phyloP scores from a whole-genome alignment of 2,888 invertebrate genomes.

The Peribatodes rhomboidaria region DNA sequence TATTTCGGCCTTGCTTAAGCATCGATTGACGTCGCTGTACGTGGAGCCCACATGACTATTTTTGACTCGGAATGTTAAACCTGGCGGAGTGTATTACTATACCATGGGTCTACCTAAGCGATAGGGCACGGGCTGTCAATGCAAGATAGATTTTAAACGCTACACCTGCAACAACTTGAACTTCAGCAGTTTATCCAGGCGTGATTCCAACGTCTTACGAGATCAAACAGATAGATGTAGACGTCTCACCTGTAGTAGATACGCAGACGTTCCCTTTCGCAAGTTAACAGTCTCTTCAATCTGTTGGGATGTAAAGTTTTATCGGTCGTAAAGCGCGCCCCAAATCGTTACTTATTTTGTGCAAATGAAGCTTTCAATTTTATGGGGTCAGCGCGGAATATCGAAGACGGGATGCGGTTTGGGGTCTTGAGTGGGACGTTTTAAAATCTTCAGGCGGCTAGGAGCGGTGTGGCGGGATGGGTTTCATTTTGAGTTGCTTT shows the following conservation, averaged over 20 bases:
- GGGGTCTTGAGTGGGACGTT: not conserved
- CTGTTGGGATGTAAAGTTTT: conserved; percentile 54
- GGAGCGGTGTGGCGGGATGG: no score
- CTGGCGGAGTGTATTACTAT: no score
- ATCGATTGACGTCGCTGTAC: no score
- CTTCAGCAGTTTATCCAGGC: no score
- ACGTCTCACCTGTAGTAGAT: conserved; percentile 20
- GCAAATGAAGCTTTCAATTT: conserved; percentile 51
- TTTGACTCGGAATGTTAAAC: no score
- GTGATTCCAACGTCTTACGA: conserved; percentile 7
- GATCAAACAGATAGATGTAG: conserved; percentile 28
- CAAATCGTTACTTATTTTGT: conserved; percentile 56
- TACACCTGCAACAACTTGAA: not conserved
- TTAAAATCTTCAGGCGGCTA: no score
- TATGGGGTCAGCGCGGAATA: conserved; percentile 44
- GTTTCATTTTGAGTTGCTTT: no score
- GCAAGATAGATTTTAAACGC: not conserved
- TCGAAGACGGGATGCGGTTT: not conserved
- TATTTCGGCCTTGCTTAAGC: no score
- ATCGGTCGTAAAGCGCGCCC: conserved; percentile 57
- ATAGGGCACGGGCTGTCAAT: no score
- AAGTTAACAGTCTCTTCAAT: conserved; percentile 42
- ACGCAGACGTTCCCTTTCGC: conserved; percentile 15
- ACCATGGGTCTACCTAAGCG: no score
- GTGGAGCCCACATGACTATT: no score